Evolutionary conservation across 2,797 vertebrate species (phyloP).

Genomic region (Poecilia wingei): DNA sequence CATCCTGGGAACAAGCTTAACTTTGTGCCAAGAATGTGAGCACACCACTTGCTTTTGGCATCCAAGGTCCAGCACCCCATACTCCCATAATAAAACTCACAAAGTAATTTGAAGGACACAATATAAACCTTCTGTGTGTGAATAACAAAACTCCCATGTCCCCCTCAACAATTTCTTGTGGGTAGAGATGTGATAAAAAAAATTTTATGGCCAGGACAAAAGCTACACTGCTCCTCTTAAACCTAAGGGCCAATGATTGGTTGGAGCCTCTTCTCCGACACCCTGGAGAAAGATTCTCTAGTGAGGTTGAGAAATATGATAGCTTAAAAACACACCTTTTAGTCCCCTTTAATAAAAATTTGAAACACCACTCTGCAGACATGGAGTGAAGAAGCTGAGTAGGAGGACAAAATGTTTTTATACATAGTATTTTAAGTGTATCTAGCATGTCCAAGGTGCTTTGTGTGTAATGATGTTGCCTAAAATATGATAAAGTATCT

Average conservation of each 20-base stretch:
- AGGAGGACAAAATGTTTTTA: background rate
- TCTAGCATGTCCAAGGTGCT: constrained; percentile 3
- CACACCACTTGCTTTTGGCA: background rate
- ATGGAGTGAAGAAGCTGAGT: background rate
- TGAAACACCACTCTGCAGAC: background rate
- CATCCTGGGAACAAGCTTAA: background rate
- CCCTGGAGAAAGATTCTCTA: background rate
- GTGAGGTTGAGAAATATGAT: background rate
- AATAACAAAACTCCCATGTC: background rate
- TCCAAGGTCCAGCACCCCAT: background rate
- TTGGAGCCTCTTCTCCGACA: background rate
- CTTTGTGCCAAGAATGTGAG: background rate
- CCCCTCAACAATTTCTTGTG: background rate
- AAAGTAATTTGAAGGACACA: background rate
- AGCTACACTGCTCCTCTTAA: background rate
- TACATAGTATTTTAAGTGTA: background rate
- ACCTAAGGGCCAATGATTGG: background rate
- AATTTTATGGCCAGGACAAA: background rate
- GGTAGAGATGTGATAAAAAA: background rate
- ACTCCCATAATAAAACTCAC: background rate
- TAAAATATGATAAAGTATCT: background rate
- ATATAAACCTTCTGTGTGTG: background rate
- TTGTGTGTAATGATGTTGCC: background rate
- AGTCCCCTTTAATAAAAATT: background rate
- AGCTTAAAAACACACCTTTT: background rate